Evolutionary conservation across 2,888 invertebrate species (phyloP).

Genomic region (Drosophila incognita): DNA sequence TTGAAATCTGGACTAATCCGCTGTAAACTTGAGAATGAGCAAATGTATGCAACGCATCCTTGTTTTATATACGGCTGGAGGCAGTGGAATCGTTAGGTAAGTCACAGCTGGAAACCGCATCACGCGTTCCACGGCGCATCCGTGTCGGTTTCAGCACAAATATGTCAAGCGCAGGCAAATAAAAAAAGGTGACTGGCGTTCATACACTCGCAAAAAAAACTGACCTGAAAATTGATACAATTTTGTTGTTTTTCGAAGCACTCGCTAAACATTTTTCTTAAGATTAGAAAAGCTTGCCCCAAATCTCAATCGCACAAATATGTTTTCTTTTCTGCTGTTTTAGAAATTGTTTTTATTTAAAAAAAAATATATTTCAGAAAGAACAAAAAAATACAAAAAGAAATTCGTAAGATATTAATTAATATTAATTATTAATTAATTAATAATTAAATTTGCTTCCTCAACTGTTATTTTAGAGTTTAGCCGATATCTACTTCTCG

Average conservation of each 20-base stretch:
- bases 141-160: slow-evolving; percentile 75
- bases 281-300: not conserved
- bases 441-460: no score
- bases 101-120: slow-evolving; percentile 64
- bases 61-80: slow-evolving; percentile 64
- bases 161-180: slow-evolving; percentile 78
- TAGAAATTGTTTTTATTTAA: not conserved
- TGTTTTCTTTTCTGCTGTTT: not conserved
- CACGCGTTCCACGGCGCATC: slow-evolving; percentile 43
- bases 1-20: slow-evolving; percentile 26
- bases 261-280: not conserved
- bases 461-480: no score
- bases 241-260: not conserved
- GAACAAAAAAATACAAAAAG: no score
- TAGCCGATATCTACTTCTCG: not conserved
- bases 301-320: not conserved
- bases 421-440: no score
- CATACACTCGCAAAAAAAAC: not conserved
- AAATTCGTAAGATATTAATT: no score
- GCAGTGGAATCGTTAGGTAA: slow-evolving; percentile 51
- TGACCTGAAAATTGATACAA: not conserved
- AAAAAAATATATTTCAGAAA: not conserved
- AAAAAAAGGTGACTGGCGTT: slow-evolving; percentile 32
- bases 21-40: slow-evolving; percentile 47
- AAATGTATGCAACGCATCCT: slow-evolving; percentile 8